Evolutionary conservation across 2,797 vertebrate species (phyloP).

Genomic region (Bucorvus abyssinicus): DNA sequence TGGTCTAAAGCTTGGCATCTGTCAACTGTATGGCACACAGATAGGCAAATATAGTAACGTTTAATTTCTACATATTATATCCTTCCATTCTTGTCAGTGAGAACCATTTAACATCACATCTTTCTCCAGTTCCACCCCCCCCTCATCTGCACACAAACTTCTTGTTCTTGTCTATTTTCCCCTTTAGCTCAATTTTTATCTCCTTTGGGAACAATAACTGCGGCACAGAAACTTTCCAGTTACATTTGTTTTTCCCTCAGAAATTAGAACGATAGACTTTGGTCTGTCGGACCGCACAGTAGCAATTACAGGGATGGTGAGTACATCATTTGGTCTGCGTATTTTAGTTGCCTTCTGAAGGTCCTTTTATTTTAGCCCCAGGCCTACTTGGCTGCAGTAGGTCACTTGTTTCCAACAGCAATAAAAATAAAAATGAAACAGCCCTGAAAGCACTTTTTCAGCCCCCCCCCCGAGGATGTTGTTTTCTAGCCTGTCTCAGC

Average conservation of each 20-base stretch:
- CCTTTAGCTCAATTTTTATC: background rate
- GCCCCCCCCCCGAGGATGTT: background rate
- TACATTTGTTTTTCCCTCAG: conserved; percentile 20
- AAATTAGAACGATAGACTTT: conserved; percentile 21
- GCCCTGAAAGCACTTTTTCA: background rate
- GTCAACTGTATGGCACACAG: background rate
- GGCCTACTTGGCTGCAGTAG: conserved; percentile 48
- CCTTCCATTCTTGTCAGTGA: background rate
- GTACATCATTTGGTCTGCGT: conserved; percentile 28
- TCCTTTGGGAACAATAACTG: conserved; percentile 7
- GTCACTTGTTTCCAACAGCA: conserved; percentile 60
- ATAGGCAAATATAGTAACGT: background rate
- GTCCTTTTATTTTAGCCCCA: conserved; percentile 56
- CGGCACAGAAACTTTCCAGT: conserved; percentile 33
- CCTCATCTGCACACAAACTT: background rate
- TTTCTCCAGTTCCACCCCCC: background rate
- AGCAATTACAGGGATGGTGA: conserved; percentile 24
- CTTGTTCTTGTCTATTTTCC: background rate
- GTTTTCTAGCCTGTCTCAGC: conserved; percentile 29
- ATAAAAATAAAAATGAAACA: conserved; percentile 39
- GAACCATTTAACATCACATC: background rate
- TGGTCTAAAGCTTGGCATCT: background rate
- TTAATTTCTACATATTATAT: background rate
- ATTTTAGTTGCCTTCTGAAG: conserved; percentile 54
- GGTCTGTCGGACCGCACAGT: background rate